Base-by-base conservation (phyloP, 2,113 vertebrate species). In the Halcyon senegalensis region DNA sequence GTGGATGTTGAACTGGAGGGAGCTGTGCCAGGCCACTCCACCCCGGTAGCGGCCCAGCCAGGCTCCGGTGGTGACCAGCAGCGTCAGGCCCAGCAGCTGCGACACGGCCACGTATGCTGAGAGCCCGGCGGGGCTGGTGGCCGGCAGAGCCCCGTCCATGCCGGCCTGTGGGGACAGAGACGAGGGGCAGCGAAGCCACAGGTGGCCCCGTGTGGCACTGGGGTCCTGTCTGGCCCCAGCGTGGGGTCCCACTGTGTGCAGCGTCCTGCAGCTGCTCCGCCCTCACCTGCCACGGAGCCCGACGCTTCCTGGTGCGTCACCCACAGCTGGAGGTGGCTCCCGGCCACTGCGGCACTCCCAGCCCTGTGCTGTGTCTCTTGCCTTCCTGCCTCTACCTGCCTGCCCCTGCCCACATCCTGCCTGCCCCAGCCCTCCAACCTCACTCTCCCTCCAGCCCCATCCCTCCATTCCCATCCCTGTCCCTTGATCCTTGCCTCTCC, bases 21-120 rank as follows among this genome's bases (percentile, higher is more conserved):
- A 13, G 58, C 98, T 96, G n/a, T 99, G 97, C 99, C 99, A 99
- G 76, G 98, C 98, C 28, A 99, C 99, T 17, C 99, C 99, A 0
- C 99, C 99, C 20, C 91, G 97, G 95, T 98, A 99, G 30, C 98
- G 98, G 39, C 99, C 99, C 94, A 99, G 98, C 99, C 99, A 99
- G 41, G 99, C 98, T 0, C 99, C 99, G 0, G 98, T 98, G 92
- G 98, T 56, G 50, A 98, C 98, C 89, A 99, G 98, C 8, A 98
- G 96, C 0, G 97, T 94, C 96, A 99, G 95, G 17, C 99, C 99
- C 94, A 99, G 94, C 50, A 99, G 76, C 96, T 99, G 99, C 5
- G 99, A 99, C 55, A 97, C 92, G 7, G 97, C 98, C 95, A 99
- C 98, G 13, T 97, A 98, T 74, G 97, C 99, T 1, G 97, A 97